Base-by-base conservation (phyloP, 2,888 invertebrate genomes). In the Allygus modestus region DNA sequence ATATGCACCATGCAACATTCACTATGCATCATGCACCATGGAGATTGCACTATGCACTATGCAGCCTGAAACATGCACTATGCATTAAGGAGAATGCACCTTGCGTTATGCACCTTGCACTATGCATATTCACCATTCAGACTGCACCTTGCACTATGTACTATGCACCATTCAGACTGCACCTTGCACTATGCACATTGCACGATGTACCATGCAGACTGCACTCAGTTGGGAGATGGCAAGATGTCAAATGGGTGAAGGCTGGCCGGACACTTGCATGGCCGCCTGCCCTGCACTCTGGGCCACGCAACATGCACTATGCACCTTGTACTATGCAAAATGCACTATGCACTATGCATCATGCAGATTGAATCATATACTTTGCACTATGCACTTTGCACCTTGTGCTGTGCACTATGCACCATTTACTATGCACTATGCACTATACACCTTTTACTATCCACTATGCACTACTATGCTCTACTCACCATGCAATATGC, bases 201-300 rank as follows among this genome's bases (percentile, higher is more conserved):
- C 58, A 5, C 9, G 23, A 23, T 23, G 23, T 58, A 4, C 23
- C 5, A 1, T 58, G 58, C 58, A 58, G 4, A 58, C 58, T 58
- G 58, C 58, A 58, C 23, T 9, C 4, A 20, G 58, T n/a, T n/a
- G 23, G 28, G 65, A 65, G 65, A 65, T 65, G 65, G 65, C 12
- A 17, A 65, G 28, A 65, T 65, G 65, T 65, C 65, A 65, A 65
- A 28, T 65, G 65, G 65, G 65, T 65, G 65, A 65, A 65, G 65
- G 65, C 17, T 28, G 54, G 65, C 17, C 2, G 58, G 23, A 11
- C 58, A 58, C 20, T 20, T 58, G 58, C 4, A 1, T 12, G 12
- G 0, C n/a, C n/a, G n/a, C n/a, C n/a, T 58, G 23, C 23, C 5
- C 23, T 58, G 58, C 58, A 58, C 23, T 20, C 58, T 58, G 58